These are phyloP conservation scores for Dendrocopos noguchii DNA, from an alignment of 2,113 vertebrate genomes.

Conservation along the genomic window DNA sequence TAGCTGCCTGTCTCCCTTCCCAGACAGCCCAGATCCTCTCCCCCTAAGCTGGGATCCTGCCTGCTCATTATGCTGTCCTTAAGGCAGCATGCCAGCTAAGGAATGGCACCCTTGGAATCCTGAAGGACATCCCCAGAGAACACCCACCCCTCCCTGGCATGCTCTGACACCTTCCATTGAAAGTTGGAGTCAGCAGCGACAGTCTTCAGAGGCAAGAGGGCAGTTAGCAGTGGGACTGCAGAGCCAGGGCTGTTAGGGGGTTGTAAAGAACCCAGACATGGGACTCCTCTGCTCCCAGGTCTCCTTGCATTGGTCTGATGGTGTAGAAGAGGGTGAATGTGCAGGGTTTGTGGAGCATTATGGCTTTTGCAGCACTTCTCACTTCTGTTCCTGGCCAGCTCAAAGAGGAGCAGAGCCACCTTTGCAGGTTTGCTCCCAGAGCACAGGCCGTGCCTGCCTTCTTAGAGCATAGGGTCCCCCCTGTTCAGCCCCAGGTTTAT, in stretches of 20 bases:
- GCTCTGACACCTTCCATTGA: not conserved
- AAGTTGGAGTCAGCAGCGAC: not conserved
- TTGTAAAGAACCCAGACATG: not conserved
- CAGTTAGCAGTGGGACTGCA: not conserved
- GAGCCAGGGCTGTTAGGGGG: not conserved
- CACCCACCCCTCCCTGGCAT: not conserved
- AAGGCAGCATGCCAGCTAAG: not conserved
- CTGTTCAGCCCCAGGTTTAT: not conserved
- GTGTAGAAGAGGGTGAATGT: not conserved
- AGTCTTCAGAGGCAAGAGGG: not conserved
- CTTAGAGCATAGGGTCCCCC: not conserved
- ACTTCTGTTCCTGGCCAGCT: not conserved
- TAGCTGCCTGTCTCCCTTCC: not conserved
- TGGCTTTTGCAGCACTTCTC: not conserved
- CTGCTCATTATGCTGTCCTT: not conserved
- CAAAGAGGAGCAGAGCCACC: not conserved
- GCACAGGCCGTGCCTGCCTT: not conserved
- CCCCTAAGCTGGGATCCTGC: not conserved
- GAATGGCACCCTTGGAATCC: not conserved
- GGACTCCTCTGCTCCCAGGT: not conserved
- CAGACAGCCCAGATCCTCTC: not conserved
- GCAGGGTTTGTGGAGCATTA: not conserved
- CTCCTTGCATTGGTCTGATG: not conserved
- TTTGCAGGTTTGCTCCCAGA: not conserved
- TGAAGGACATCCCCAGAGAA: not conserved